These are phyloP conservation scores for Halocaridina rubra DNA, from an alignment of 2,888 invertebrate genomes.

Conservation along the genomic window DNA sequence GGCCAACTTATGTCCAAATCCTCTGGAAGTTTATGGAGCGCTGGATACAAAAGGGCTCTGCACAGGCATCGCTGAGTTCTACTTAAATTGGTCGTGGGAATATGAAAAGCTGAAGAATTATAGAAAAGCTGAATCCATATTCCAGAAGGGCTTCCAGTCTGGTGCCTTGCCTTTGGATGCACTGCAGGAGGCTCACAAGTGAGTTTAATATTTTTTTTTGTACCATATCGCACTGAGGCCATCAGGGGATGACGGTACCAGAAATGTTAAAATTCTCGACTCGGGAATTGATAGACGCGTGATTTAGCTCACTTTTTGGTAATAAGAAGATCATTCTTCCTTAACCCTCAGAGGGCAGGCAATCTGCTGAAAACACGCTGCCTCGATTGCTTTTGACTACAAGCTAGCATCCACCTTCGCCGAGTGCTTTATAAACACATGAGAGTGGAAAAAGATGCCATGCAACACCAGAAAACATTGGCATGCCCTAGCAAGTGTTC, in stretches of 20 bases:
- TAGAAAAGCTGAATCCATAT: conserved; percentile 85
- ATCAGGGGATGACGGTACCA: not conserved
- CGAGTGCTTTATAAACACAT: too few relatives aligned
- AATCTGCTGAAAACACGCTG: not conserved
- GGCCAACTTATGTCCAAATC: conserved; percentile 48
- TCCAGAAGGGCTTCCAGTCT: conserved; percentile 80
- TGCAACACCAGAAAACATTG: too few relatives aligned
- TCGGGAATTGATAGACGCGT: not conserved
- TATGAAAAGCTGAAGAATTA: conserved; percentile 85
- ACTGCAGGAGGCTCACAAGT: conserved; percentile 68
- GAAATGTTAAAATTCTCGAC: not conserved
- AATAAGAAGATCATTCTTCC: too few relatives aligned
- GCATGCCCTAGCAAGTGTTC: too few relatives aligned
- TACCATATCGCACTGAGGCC: not conserved
- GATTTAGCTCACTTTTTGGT: not conserved
- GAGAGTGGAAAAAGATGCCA: too few relatives aligned
- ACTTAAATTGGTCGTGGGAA: conserved; percentile 90
- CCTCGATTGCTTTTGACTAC: too few relatives aligned
- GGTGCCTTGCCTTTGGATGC: conserved; percentile 84
- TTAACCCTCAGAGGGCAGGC: not conserved
- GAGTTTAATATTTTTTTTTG: not conserved
- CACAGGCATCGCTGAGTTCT: conserved; percentile 83
- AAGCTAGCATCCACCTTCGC: too few relatives aligned
- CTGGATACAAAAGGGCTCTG: conserved; percentile 85
- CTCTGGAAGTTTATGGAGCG: conserved; percentile 77